Evolutionary conservation across 2,113 vertebrate genomes (phyloP).

Genomic region (Anas platyrhynchos): DNA sequence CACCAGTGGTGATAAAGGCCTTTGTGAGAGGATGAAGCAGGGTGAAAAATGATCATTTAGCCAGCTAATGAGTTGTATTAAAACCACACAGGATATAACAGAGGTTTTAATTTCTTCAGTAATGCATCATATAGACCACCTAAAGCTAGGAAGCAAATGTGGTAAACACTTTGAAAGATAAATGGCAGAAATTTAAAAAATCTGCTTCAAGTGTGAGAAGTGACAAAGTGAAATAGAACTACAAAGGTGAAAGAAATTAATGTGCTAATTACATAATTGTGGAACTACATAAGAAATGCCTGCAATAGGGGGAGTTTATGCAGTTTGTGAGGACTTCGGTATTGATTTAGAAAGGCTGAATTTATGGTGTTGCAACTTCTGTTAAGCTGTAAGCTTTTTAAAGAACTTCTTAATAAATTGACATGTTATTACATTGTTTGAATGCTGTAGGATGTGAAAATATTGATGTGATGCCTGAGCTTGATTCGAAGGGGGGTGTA

Average conservation of each 20-base stretch:
- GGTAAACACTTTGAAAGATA: background rate
- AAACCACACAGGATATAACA: background rate
- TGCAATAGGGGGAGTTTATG: background rate
- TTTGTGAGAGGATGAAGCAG: background rate
- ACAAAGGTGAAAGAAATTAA: background rate
- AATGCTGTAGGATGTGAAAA: background rate
- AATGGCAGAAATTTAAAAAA: background rate
- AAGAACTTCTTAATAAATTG: background rate
- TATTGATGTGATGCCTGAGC: background rate
- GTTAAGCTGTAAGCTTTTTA: background rate
- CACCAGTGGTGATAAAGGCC: background rate
- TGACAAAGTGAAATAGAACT: background rate
- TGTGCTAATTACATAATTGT: slow-evolving; percentile 5
- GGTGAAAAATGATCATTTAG: background rate
- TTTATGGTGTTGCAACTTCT: background rate
- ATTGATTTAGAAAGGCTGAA: background rate
- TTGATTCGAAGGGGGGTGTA: background rate
- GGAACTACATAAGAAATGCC: background rate
- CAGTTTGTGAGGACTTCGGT: background rate
- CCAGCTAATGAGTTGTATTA: background rate
- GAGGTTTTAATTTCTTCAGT: background rate
- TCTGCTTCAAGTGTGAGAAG: background rate
- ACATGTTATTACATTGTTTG: background rate
- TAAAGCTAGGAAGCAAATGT: background rate
- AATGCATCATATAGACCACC: background rate